These are phyloP conservation scores for Lethrus apterus DNA, from an alignment of 1,140 invertebrate genomes.

Conservation along the genomic window DNA sequence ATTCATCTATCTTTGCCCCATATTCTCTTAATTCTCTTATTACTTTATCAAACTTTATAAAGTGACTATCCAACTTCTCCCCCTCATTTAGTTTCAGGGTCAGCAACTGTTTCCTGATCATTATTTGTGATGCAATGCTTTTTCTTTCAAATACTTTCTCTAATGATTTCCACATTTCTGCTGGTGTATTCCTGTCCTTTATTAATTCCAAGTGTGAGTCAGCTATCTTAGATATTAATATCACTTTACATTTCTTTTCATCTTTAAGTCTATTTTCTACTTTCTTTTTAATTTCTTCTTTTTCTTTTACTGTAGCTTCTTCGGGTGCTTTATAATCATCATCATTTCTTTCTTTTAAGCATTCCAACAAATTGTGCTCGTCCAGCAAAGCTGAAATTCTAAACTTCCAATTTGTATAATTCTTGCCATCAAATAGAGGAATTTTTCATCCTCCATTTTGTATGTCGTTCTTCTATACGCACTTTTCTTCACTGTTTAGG, in stretches of 20 bases:
- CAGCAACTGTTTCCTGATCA: not conserved
- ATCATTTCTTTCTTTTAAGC: no score
- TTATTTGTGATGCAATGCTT: not conserved
- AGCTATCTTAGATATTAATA: constrained; percentile 1
- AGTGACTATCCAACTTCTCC: not conserved
- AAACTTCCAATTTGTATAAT: no score
- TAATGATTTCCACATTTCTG: not conserved
- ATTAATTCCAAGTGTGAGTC: not conserved
- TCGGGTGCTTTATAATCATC: no score
- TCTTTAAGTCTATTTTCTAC: constrained; percentile 2
- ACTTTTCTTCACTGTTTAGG: no score
- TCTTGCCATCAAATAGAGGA: no score
- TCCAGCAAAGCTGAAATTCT: no score
- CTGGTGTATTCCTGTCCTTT: not conserved
- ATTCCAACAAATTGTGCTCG: no score
- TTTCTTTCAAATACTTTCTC: not conserved
- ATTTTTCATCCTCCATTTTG: no score
- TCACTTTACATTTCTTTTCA: constrained; percentile 10
- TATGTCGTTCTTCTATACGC: no score
- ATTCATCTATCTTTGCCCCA: constrained; percentile 22
- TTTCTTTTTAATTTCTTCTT: not conserved
- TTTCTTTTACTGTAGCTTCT: no score
- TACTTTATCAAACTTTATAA: constrained; percentile 5
- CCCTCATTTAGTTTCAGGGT: not conserved
- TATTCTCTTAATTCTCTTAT: constrained; percentile 19